Percentiles rank a stretch among this genome's conserved stretches.
These are phyloP conservation scores for Andricus curvator DNA, from an alignment of 2,888 invertebrate species.

Conservation along the genomic window DNA sequence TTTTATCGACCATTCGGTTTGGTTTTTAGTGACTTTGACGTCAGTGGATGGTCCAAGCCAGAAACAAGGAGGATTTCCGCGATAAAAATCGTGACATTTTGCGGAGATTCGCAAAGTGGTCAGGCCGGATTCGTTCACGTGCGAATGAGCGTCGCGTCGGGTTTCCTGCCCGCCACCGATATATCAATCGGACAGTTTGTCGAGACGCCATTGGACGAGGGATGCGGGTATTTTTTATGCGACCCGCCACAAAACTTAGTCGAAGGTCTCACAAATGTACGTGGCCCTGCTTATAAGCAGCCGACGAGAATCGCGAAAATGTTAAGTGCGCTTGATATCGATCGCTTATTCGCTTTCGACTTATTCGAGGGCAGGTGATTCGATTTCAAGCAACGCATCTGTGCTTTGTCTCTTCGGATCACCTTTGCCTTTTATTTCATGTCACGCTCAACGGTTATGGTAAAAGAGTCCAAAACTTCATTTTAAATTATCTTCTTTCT, in stretches of 20 bases:
- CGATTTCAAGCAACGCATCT: slow-evolving; percentile 29
- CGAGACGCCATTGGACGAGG: slow-evolving; percentile 49
- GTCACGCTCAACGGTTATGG: slow-evolving; percentile 19
- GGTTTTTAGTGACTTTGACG: slow-evolving; percentile 22
- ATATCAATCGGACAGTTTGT: slow-evolving; percentile 53
- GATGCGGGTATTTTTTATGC: slow-evolving; percentile 60
- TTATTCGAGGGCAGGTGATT: slow-evolving; percentile 25
- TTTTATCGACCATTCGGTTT: slow-evolving; percentile 26
- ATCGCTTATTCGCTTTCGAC: slow-evolving; percentile 18
- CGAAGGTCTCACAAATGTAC: slow-evolving; percentile 32
- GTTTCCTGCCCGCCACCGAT: slow-evolving; percentile 33
- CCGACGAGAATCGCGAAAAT: slow-evolving; percentile 33
- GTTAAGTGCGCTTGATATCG: slow-evolving; percentile 37
- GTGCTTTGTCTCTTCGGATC: slow-evolving; percentile 31
- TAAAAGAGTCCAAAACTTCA: not conserved
- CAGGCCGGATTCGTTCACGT: slow-evolving; percentile 36
- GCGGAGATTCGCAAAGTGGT: slow-evolving; percentile 38
- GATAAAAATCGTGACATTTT: slow-evolving; percentile 39
- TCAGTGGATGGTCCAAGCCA: not conserved
- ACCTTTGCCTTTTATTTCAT: not conserved
- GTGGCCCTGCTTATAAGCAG: slow-evolving; percentile 24
- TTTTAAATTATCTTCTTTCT: not conserved
- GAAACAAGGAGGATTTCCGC: slow-evolving; percentile 23
- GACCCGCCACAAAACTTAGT: slow-evolving; percentile 33
- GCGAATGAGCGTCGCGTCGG: slow-evolving; percentile 25